Conservation (phyloP, 1,140 invertebrate genomes). For the Monomorium pharaonis region DNA sequence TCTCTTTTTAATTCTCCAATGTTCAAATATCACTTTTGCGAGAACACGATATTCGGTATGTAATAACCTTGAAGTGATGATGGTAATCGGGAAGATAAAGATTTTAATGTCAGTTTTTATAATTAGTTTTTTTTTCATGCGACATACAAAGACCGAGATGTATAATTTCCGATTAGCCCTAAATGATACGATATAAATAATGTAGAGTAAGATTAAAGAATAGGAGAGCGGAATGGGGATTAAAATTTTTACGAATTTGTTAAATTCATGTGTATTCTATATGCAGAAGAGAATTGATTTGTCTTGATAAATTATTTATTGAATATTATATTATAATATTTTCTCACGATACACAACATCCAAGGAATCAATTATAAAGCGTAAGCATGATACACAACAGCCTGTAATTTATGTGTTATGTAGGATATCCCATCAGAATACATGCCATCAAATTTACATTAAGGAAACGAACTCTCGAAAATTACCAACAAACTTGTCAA, state of each 20-base stretch:
- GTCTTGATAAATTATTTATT: slow-evolving; percentile 2
- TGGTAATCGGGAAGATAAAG: background rate
- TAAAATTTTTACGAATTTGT: slow-evolving; percentile 1
- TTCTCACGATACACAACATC: background rate
- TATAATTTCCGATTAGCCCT: background rate
- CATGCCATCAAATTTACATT: background rate
- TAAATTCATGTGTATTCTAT: background rate
- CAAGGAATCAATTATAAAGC: background rate
- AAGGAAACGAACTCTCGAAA: background rate
- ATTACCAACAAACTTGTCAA: background rate
- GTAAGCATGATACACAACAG: background rate
- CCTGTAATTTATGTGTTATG: background rate
- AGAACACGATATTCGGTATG: background rate
- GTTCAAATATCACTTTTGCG: background rate
- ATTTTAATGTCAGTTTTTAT: background rate
- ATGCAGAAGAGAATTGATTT: too few species aligned
- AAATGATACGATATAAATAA: background rate
- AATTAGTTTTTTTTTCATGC: background rate
- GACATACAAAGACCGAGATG: background rate
- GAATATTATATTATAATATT: background rate
- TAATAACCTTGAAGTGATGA: background rate
- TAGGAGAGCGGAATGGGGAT: background rate
- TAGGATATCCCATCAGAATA: background rate
- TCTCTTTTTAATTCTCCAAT: slow-evolving; percentile 11
- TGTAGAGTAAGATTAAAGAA: background rate